Base-by-base conservation (phyloP, 1,140 invertebrate genomes). In the Drosophila obscura region DNA sequence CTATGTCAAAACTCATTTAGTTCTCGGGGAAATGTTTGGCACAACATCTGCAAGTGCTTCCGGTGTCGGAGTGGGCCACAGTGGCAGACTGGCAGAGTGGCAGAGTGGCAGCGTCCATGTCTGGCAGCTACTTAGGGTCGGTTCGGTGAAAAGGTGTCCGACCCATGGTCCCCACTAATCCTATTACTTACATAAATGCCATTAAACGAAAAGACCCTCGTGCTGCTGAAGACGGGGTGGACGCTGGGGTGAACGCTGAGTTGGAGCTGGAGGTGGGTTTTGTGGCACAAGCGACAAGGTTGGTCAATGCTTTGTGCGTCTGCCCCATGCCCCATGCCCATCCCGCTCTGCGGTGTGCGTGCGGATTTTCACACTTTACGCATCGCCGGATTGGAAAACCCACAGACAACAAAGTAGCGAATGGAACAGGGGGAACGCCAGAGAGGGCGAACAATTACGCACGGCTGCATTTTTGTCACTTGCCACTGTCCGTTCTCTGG, bases 151-250 rank as follows among this genome's bases (percentile, higher is more conserved):
- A 56, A 58, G 52, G 60, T 74, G 71, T 74, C 28, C 69, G 68
- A 73, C 69, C 69, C 68, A 28, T 50, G 69, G 68, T 65, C 48
- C 53, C 24, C 55, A 55, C 52, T 74, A 75, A 75, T 75, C 72
- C 72, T 75, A 66, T 75, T 75, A 75, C 72, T 75, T 75, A 75
- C 71, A 59, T 66, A 74, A 74, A 75, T 75, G 63, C 26, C 49
- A 66, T 59, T 75, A 75, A 75, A 75, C 72, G 62, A 46, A 52
- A 53, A 66, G 71, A 65, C 50, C 44, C 39, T 56, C 31, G 22
- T 1, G 49, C 15, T 16, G 15, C 52, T 48, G 19, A 19, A 22
- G 41, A 41, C 26, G 19, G 15, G 28, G 5, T 8, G 52, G 26
- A 24, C 22, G 22, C 22, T 24, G 22, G 22, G 22, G 22, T 24